Evolutionary conservation across 2,113 vertebrate genomes (phyloP), one percentile per base, ranked within the genome.

Genomic region (Copsychus sechellarum): DNA sequence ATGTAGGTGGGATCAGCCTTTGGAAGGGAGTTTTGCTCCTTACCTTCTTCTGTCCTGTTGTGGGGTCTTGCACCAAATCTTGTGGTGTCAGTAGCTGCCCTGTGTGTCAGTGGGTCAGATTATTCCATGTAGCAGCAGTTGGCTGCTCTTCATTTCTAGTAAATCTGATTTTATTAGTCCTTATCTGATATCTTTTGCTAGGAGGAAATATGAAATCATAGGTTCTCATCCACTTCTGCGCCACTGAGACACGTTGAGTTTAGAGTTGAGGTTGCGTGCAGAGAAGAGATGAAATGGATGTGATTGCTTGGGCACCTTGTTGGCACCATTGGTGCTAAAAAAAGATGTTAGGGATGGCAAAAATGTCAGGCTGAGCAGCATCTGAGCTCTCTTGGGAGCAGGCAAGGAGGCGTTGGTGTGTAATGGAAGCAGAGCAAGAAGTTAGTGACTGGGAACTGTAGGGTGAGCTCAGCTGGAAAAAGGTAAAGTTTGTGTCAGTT

Each of bases 81-180:
- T 50, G 5, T 20, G 33, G 21, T 38, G 14, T 57, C 42, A n/a
- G 12, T 33, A 57, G 71, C 21, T 82, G 21, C 26, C 9, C 42
- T 69, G 17, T 19, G 19, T 72, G 9, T 42, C 67, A 48, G 8
- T 14, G 19, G 5, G 23, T 53, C 31, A 50, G 20, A 24, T 47
- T 77, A 34, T 74, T 77, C 38, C 8, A 16, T 0, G 0, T 15
- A 42, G 20, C 0, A 1, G 58, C 23, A 31, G 14, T 2, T 64
- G 40, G 5, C 40, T 83, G 17, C 20, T 43, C 15, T 76, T 84
- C 36, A 34, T 31, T 14, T 53, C 29, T 24, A 50, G 36, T 20
- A 56, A 81, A 38, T 43, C 12, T 51, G 34, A 53, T 81, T 17
- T 74, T 66, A 26, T 24, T 71, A 64, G 40, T 1, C 9, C 22